These are phyloP conservation scores for Charadrius vociferus DNA, from an alignment of 2,113 vertebrate species.

Conservation along the genomic window DNA sequence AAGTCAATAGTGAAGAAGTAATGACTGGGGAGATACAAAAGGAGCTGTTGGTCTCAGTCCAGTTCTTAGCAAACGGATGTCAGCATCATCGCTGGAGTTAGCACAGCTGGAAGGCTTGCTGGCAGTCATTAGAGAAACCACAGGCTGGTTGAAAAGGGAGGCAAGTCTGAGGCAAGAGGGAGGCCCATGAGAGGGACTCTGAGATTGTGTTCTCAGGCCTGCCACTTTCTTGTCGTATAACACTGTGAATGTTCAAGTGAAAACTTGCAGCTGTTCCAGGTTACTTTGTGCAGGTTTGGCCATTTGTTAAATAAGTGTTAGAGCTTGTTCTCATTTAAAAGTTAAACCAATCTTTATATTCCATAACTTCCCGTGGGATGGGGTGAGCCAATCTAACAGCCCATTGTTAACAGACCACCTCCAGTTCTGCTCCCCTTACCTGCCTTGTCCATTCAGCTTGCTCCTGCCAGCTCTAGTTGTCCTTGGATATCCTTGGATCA, in stretches of 20 bases:
- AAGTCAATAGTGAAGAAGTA: not conserved
- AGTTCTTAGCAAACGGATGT: not conserved
- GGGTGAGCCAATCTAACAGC: not conserved
- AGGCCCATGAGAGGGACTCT: not conserved
- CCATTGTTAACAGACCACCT: not conserved
- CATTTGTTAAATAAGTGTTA: not conserved
- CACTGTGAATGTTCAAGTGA: not conserved
- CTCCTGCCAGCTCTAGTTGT: not conserved
- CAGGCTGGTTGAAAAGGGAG: not conserved
- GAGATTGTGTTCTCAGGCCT: not conserved
- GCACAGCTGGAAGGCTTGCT: constrained; percentile 13
- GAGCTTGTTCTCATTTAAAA: not conserved
- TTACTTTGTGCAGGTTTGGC: not conserved
- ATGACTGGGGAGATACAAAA: not conserved
- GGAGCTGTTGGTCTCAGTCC: constrained; percentile 6
- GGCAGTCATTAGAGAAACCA: not conserved
- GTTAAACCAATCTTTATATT: not conserved
- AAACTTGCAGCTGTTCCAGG: not conserved
- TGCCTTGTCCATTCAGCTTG: not conserved
- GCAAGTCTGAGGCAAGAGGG: not conserved
- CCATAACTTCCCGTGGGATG: not conserved
- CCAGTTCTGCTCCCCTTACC: not conserved
- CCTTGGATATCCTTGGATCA: not conserved
- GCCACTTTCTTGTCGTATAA: not conserved
- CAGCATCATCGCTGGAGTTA: not conserved